Base-by-base conservation (phyloP, 2,113 vertebrate species). In the Peromyscus polionotus region DNA sequence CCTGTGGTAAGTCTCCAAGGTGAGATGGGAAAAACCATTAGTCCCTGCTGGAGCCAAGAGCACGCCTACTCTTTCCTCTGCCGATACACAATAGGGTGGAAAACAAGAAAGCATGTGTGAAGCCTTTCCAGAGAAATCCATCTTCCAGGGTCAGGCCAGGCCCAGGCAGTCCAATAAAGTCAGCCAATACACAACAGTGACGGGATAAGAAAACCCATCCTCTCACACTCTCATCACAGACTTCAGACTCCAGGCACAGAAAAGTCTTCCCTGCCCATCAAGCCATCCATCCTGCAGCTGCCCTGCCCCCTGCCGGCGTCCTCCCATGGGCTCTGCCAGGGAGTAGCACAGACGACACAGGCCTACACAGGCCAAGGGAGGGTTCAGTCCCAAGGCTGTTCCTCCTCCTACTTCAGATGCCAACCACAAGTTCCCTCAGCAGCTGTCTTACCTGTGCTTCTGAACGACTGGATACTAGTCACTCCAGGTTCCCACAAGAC, bases 231-330 rank as follows among this genome's bases (percentile, higher is more conserved):
- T 80, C 33, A 51, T 12, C 61, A 13, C 76, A 80, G 14, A 57
- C 19, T n/a, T 57, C 36, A 17, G 68, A 39, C 36, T 36, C 33
- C 33, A 51, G 31, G 75, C 45, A 1, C n/a, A 33, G 42, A 33
- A 17, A 6, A 61, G 13, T 51, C 45, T 80, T 67, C 45, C 61
- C 9, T 39, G 36, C 13, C 48, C 22, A 4, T 16, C 90, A 13
- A 80, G 76, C 61, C 54, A 19, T 19, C 75, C 26, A 9, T 48
- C 33, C n/a, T 24, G 28, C 19, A 36, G 26, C 9, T 8, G 42
- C 17, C 33, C 11, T 1, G 2, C 1, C 7, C 3, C 24, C 45
- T 7, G 0, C 45, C 33, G 61, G 16, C 4, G 16, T 57, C 63
- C 63, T 20, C 59, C 31, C 45, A 4, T 13, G 51, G 20, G n/a